Evolutionary conservation across 1,140 invertebrate species (phyloP).

Genomic region (Temnothorax nylanderi): DNA sequence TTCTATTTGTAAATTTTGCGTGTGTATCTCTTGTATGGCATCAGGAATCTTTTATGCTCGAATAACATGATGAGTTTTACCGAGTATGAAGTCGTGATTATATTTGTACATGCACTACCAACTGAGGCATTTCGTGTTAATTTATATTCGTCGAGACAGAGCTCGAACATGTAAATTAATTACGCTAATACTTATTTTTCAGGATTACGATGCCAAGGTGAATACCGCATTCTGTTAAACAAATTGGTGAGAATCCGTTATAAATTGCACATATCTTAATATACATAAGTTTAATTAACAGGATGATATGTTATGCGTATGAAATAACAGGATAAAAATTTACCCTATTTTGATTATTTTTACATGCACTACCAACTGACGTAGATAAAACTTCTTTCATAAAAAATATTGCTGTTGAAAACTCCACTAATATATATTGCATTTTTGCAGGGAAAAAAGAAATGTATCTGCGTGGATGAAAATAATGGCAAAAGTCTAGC

Average conservation of each 20-base stretch:
- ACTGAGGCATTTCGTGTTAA: slow-evolving; percentile 59
- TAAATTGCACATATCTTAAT: background rate
- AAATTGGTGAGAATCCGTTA: slow-evolving; percentile 20
- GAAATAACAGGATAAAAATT: slow-evolving; percentile 43
- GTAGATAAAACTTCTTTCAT: slow-evolving; percentile 13
- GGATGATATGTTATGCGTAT: slow-evolving; percentile 70
- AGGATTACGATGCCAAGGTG: background rate
- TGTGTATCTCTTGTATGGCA: background rate
- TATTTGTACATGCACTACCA: slow-evolving; percentile 75
- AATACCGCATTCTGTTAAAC: background rate
- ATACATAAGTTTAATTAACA: slow-evolving; percentile 5
- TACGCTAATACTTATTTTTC: slow-evolving; percentile 36
- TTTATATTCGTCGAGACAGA: background rate
- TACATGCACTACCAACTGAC: slow-evolving; percentile 80
- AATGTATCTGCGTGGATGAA: background rate
- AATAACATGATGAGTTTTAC: slow-evolving; percentile 1
- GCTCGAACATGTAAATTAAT: background rate
- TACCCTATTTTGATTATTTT: slow-evolving; percentile 68
- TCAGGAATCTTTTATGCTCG: background rate
- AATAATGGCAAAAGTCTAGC: background rate
- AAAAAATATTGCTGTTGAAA: background rate
- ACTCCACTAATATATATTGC: background rate
- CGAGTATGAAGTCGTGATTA: slow-evolving; percentile 67
- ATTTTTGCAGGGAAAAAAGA: slow-evolving; percentile 23
- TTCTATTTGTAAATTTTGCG: no score